Conservation (phyloP, 2,888 invertebrate species). For the Aleiodes alternator region DNA sequence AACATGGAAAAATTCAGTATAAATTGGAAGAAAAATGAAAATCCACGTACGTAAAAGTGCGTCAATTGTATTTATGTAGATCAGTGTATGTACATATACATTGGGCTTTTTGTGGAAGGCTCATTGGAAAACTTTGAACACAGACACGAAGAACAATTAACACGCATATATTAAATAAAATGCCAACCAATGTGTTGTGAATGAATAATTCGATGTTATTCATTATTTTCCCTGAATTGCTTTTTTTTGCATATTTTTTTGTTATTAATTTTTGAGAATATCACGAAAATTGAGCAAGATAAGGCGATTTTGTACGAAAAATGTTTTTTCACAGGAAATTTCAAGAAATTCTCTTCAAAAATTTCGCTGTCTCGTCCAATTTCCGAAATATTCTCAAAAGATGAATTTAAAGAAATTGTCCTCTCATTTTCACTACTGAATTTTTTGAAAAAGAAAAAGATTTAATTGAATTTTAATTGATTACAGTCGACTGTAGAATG, state of each 20-base stretch:
- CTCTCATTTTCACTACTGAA: too few species aligned
- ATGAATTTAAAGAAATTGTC: too few species aligned
- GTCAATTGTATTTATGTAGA: slow-evolving; percentile 48
- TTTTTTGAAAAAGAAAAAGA: too few species aligned
- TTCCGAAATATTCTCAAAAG: too few species aligned
- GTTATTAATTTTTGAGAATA: too few species aligned
- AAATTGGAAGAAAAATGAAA: slow-evolving; percentile 39
- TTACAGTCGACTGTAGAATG: slow-evolving; percentile 25
- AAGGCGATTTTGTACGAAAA: too few species aligned
- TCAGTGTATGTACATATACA: slow-evolving; percentile 44
- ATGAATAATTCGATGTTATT: background rate
- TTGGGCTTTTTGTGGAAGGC: slow-evolving; percentile 26
- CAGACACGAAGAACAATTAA: slow-evolving; percentile 25
- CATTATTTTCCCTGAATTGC: background rate
- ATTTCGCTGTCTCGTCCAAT: too few species aligned
- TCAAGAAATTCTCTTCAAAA: too few species aligned
- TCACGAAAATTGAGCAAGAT: too few species aligned
- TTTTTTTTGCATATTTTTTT: too few species aligned
- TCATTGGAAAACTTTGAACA: slow-evolving; percentile 29
- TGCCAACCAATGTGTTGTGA: slow-evolving; percentile 35
- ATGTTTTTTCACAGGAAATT: too few species aligned
- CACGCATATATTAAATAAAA: slow-evolving; percentile 33
- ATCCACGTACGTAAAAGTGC: slow-evolving; percentile 39
- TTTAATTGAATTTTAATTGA: background rate
- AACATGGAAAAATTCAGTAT: too few species aligned